Percentiles rank a stretch among this genome's conserved stretches.
These are phyloP conservation scores for Eudemis profundana DNA, from an alignment of 2,888 invertebrate species.

Conservation along the genomic window DNA sequence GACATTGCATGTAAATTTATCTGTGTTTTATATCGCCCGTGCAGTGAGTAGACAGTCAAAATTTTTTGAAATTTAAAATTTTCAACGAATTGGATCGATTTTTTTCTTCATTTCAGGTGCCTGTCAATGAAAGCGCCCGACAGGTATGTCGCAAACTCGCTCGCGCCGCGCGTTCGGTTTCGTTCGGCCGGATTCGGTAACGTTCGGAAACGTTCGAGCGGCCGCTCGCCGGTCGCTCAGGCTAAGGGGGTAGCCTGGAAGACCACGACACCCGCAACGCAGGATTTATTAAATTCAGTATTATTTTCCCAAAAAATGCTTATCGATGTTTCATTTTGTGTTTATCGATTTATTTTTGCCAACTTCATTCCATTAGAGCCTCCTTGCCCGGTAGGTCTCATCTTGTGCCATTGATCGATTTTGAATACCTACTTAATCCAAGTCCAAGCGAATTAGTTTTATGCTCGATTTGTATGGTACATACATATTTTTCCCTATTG, in stretches of 20 bases:
- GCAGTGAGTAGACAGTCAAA: slow-evolving; percentile 58
- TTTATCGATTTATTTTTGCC: slow-evolving; percentile 60
- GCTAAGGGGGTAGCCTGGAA: slow-evolving; percentile 83
- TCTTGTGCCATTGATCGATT: slow-evolving; percentile 69
- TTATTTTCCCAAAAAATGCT: slow-evolving; percentile 78
- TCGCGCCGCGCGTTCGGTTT: slow-evolving; percentile 77
- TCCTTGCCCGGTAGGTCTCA: slow-evolving; percentile 68
- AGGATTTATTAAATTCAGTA: slow-evolving; percentile 77
- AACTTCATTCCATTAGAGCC: slow-evolving; percentile 48
- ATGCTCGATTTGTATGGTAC: slow-evolving; percentile 70
- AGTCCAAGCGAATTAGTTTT: slow-evolving; percentile 33
- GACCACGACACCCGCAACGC: slow-evolving; percentile 83
- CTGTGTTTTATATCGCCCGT: slow-evolving; percentile 69
- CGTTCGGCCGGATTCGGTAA: slow-evolving; percentile 80
- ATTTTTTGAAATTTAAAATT: slow-evolving; percentile 80
- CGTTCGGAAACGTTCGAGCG: slow-evolving; percentile 78
- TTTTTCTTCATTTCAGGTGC: slow-evolving; percentile 90
- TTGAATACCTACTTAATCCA: slow-evolving; percentile 1
- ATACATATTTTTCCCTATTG: slow-evolving; percentile 66
- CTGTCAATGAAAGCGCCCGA: slow-evolving; percentile 91
- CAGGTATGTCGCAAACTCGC: slow-evolving; percentile 87
- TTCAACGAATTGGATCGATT: slow-evolving; percentile 87
- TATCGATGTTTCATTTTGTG: slow-evolving; percentile 79
- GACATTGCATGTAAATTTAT: slow-evolving; percentile 82
- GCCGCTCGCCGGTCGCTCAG: slow-evolving; percentile 70